Evolutionary conservation across 1,140 invertebrate genomes (phyloP).

Genomic region (Theocolax elegans): DNA sequence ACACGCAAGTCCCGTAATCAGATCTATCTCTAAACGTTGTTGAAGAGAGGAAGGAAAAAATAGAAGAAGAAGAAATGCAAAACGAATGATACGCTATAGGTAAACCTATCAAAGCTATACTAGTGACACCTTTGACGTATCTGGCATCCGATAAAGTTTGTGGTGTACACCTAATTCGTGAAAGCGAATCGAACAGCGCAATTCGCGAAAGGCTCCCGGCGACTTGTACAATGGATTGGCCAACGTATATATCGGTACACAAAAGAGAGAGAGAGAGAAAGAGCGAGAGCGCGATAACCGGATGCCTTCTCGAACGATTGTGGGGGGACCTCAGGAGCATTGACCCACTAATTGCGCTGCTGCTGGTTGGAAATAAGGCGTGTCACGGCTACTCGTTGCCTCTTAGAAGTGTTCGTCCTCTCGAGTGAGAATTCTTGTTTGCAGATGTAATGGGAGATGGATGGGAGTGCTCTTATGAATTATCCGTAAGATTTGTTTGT

Average conservation of each 20-base stretch:
- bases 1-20: not conserved
- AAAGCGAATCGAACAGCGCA: too few relatives aligned
- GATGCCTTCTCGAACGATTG: not conserved
- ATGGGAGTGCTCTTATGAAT: not conserved
- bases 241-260: not conserved
- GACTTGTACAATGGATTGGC: conserved; percentile 7
- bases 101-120: too few relatives aligned
- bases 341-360: conserved; percentile 20
- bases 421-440: conserved; percentile 2
- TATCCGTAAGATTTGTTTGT: not conserved
- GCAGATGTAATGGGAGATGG: not conserved
- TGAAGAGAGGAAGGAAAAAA: not conserved
- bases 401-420: not conserved
- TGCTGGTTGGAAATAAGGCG: conserved; percentile 5
- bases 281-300: not conserved
- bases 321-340: not conserved
- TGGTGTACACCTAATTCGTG: too few relatives aligned
- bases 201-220: not conserved
- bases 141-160: too few relatives aligned
- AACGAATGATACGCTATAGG: too few relatives aligned
- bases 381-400: not conserved
- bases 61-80: too few relatives aligned
- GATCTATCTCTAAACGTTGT: not conserved
- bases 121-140: too few relatives aligned
- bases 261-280: not conserved